Percentiles rank a stretch among this genome's conserved stretches.
Evolutionary conservation across 2,888 invertebrate species (phyloP).

Genomic region (Glyphotaelius pellucidus): DNA sequence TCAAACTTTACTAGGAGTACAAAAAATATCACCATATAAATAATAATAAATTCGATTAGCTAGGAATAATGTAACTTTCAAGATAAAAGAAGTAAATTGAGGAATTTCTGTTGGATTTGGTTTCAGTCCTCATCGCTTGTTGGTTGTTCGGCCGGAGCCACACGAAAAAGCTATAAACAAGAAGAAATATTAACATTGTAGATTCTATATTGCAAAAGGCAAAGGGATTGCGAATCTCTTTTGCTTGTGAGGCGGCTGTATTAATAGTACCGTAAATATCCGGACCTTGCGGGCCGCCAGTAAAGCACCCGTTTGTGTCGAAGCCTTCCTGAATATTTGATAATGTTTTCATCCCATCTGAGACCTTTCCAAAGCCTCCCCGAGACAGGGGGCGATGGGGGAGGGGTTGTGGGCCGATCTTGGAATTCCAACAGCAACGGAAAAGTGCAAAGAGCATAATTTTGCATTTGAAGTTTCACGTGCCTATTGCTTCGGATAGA

Average conservation of each 20-base stretch:
- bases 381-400: neutral
- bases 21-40: neutral
- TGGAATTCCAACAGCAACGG: constrained; percentile 25
- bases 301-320: constrained; percentile 59
- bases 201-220: neutral
- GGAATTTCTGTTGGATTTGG: neutral
- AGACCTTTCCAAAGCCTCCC: constrained; percentile 36
- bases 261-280: constrained; percentile 61
- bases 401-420: neutral
- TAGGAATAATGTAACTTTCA: neutral
- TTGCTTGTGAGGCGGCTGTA: constrained; percentile 19
- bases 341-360: constrained; percentile 52
- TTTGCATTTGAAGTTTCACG: constrained; percentile 42
- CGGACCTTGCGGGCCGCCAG: constrained; percentile 43
- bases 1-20: neutral
- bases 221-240: neutral
- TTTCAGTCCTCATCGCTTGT: neutral
- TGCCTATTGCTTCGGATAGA: neutral
- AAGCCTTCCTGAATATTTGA: constrained; percentile 59
- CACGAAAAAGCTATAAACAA: neutral
- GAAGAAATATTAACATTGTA: neutral
- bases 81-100: neutral
- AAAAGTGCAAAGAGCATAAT: constrained; percentile 33
- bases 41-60: neutral
- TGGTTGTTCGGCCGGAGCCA: neutral